Evolutionary conservation across 2,113 vertebrate genomes (phyloP).

Genomic region (Atlantisia rogersi): DNA sequence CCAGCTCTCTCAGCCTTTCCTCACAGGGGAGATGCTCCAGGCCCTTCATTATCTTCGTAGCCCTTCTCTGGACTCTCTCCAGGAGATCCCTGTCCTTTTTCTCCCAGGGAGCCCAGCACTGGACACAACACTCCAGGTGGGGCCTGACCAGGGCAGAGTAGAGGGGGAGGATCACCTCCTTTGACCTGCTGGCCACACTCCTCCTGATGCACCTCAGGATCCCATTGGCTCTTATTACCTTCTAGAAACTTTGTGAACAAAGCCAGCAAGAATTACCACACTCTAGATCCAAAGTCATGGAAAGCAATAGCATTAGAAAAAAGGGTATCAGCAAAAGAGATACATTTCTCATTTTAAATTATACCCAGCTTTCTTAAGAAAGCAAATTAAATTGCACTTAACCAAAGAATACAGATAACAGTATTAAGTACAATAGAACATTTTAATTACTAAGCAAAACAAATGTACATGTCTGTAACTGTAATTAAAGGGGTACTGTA

Average conservation of each 20-base stretch:
- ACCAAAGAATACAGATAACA: slow-evolving; percentile 51
- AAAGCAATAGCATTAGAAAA: background rate
- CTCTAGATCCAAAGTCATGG: background rate
- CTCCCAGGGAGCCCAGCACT: too few relatives aligned
- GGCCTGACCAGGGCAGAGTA: too few relatives aligned
- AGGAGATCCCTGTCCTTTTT: too few relatives aligned
- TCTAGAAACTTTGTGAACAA: background rate
- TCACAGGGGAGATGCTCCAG: too few relatives aligned
- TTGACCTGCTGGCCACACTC: too few relatives aligned
- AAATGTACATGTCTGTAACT: slow-evolving; percentile 28
- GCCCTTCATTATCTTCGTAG: too few relatives aligned
- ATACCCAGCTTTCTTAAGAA: slow-evolving; percentile 21
- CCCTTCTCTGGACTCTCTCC: too few relatives aligned
- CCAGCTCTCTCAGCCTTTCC: too few relatives aligned
- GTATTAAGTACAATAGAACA: slow-evolving; percentile 53
- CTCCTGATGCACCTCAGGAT: too few relatives aligned
- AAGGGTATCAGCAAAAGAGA: background rate
- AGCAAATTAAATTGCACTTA: slow-evolving; percentile 68
- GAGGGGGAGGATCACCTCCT: too few relatives aligned
- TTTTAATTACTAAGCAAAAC: slow-evolving; percentile 70
- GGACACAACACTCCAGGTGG: too few relatives aligned
- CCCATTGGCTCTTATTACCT: background rate
- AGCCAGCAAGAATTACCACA: background rate
- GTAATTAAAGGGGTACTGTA: slow-evolving; percentile 59
- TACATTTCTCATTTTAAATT: slow-evolving; percentile 36